Conservation (phyloP, 2,113 vertebrate genomes). For the Nycticebus coucang region DNA sequence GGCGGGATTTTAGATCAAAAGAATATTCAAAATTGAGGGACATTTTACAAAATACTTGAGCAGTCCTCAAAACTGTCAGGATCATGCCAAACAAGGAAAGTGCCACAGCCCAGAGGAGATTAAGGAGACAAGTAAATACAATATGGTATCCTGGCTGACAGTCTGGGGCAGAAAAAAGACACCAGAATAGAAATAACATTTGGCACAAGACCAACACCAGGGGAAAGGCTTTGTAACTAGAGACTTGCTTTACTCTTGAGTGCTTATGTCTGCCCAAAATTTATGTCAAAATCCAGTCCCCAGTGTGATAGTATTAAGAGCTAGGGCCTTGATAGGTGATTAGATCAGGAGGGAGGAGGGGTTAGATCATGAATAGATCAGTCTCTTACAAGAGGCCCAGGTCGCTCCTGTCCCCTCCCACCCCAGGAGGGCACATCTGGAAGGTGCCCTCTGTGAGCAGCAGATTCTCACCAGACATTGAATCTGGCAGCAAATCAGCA, state of each 20-base stretch:
- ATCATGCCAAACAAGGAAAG: slow-evolving; percentile 9
- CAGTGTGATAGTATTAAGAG: neutral
- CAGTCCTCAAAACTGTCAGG: neutral
- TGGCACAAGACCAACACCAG: neutral
- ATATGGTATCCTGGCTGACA: neutral
- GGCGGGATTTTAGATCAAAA: neutral
- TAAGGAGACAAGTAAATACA: neutral
- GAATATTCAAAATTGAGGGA: neutral
- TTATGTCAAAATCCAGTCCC: neutral
- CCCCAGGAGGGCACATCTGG: neutral
- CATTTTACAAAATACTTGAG: neutral
- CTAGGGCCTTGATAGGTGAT: neutral
- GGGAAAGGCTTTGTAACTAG: neutral
- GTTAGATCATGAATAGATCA: neutral
- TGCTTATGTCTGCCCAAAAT: neutral
- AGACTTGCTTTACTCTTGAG: neutral
- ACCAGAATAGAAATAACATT: neutral
- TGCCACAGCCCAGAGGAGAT: neutral
- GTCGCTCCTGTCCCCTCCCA: neutral
- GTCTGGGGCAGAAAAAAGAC: neutral
- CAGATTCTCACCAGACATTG: neutral
- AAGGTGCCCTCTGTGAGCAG: neutral
- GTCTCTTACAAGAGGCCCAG: neutral
- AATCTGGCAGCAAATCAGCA: neutral
- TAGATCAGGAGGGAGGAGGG: too few species aligned